phyloP scores from a whole-genome alignment of 1,140 invertebrate genomes.

The Metopolophium dirhodum region DNA sequence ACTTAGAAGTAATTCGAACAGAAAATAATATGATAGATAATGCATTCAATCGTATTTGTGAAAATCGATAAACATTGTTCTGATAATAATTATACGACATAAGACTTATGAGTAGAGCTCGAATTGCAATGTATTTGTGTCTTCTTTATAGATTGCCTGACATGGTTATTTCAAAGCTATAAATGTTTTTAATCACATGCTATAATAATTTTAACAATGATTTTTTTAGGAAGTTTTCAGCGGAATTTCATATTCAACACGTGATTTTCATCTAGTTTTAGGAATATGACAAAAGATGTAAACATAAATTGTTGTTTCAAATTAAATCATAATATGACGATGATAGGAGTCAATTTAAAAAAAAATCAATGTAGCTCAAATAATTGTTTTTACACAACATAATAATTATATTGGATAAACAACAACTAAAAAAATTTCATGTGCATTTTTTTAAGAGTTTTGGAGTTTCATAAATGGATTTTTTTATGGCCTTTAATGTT shows the following conservation, averaged over 20 bases:
- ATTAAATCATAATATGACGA: too few relatives aligned
- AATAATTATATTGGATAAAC: too few relatives aligned
- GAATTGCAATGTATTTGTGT: neutral
- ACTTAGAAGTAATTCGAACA: neutral
- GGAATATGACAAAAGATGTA: neutral
- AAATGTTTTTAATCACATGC: too few relatives aligned
- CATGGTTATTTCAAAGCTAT: neutral
- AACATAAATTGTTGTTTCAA: neutral
- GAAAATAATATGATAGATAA: neutral
- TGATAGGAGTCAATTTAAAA: too few relatives aligned
- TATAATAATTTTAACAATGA: too few relatives aligned
- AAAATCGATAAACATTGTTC: neutral
- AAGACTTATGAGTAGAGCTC: neutral
- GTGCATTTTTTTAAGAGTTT: neutral
- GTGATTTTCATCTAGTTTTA: neutral
- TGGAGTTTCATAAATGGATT: too few relatives aligned
- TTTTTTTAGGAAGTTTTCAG: too few relatives aligned
- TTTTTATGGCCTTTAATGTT: neutral
- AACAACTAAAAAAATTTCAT: too few relatives aligned
- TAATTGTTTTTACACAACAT: too few relatives aligned
- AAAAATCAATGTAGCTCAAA: too few relatives aligned
- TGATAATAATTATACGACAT: neutral
- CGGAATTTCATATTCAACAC: too few relatives aligned
- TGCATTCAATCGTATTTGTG: neutral
- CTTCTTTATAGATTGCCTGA: neutral